phyloP scores from a whole-genome alignment of 2,113 vertebrate species.

The Psettodes erumei region DNA sequence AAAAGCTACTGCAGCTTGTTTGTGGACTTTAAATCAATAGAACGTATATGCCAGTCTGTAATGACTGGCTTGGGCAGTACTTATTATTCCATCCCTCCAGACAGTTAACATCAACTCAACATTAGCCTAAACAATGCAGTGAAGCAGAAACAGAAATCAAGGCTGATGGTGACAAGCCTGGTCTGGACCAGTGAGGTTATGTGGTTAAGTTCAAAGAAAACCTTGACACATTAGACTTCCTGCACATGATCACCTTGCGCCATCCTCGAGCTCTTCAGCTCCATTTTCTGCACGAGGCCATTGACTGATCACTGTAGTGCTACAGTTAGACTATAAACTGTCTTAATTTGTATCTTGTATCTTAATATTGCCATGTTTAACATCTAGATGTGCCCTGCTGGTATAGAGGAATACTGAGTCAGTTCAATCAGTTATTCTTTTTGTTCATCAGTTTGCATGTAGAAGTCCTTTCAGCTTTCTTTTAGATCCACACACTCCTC shows the following conservation, averaged over 20 bases:
- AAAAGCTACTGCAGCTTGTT: background rate
- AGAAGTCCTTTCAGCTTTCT: background rate
- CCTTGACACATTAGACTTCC: background rate
- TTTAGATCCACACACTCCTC: conserved; percentile 21
- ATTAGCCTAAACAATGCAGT: background rate
- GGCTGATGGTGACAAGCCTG: background rate
- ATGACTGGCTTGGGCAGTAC: background rate
- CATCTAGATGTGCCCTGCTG: background rate
- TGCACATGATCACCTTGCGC: background rate
- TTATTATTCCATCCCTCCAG: background rate
- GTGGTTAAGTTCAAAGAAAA: background rate
- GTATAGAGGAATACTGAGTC: background rate
- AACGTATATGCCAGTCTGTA: background rate
- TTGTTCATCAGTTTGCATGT: background rate
- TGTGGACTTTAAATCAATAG: background rate
- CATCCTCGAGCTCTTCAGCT: no score
- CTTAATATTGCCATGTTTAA: background rate
- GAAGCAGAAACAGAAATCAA: background rate
- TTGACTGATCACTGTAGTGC: no score
- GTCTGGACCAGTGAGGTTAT: background rate
- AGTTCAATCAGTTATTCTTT: background rate
- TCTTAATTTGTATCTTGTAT: background rate
- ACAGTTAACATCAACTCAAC: background rate
- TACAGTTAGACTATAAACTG: background rate
- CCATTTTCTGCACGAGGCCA: no score